Evolutionary conservation across 1,140 invertebrate species (phyloP), one percentile per base, ranked within the genome.

Genomic region (Drosophila sechellia): DNA sequence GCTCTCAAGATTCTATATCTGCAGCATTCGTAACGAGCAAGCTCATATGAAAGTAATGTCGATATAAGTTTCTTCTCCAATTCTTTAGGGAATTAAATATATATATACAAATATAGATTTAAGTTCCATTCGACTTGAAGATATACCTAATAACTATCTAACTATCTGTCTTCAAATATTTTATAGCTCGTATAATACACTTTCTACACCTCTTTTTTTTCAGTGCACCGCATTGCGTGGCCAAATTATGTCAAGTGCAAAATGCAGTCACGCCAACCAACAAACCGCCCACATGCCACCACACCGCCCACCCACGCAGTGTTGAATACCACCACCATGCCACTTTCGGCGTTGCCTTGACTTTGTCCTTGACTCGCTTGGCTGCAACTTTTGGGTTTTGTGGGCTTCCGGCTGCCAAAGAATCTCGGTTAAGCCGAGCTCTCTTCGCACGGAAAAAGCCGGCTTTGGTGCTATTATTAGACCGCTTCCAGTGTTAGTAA

Each of bases 361-460:
- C 64, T 77, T 77, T 77, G 74, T 69, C 74, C 74, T 77, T 77
- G 74, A 77, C 63, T 59, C 63, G 63, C 73, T 56, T 48, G 60
- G 37, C 60, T 75, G 74, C 72, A 69, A 50, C 43, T 48, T 69
- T 76, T 50, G 66, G 69, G 27, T 31, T 25, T 43, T 54, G 42
- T 35, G 27, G 45, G 71, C 72, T 76, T 76, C 73, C 73, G 73
- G 54, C 54, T 31, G 31, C 13, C 20, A 53, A 40, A 25, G 25
- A 42, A 53, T 49, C 35, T 61, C 56, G 49, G 27, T n/a, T 42
- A 25, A 42, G 34, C 35, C 10, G 22, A 27, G 22, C 22, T 48
- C 6, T 3, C 12, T 25, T n/a, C 3, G 10, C 27, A 37, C 17
- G 15, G 15, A 22, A 37, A 37, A 60, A 57, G 52, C 56, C 35